Evolutionary conservation across 1,140 invertebrate species (phyloP).

Genomic region (Aphelenchoides fujianensis): DNA sequence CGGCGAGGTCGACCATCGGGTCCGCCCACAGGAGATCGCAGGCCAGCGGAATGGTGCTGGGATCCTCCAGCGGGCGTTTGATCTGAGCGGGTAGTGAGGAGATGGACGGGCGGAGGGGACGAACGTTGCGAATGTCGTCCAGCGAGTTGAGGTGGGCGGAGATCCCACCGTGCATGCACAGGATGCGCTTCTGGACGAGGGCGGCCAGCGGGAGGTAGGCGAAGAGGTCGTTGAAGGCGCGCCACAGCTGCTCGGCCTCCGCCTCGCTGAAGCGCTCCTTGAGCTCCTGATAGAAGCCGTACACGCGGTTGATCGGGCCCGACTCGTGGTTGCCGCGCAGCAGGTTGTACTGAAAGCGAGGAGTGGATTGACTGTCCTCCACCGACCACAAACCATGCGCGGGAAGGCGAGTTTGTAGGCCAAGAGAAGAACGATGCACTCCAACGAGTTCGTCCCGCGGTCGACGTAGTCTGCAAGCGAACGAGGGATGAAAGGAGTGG

Average conservation of each 20-base stretch:
- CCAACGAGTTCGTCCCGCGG: constrained; percentile 75
- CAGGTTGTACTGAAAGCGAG: constrained; percentile 65
- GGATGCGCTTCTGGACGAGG: constrained; percentile 72
- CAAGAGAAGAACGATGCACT: constrained; percentile 69
- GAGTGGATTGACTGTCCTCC: constrained; percentile 26
- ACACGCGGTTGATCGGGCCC: constrained; percentile 67
- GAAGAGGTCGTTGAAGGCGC: constrained; percentile 67
- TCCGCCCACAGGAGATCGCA: constrained; percentile 66
- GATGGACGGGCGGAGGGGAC: constrained; percentile 67
- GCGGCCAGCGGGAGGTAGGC: constrained; percentile 68
- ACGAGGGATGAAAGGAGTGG: no score
- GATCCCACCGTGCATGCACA: constrained; percentile 73
- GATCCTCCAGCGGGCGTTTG: constrained; percentile 28
- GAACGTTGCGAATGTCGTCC: constrained; percentile 53
- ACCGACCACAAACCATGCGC: constrained; percentile 67
- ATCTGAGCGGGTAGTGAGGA: constrained; percentile 65
- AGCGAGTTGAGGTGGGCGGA: constrained; percentile 72
- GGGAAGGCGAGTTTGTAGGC: constrained; percentile 67
- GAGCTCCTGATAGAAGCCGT: constrained; percentile 66
- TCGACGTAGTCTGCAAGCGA: constrained; percentile 85
- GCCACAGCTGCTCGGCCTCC: constrained; percentile 63
- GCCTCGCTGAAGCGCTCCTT: constrained; percentile 65
- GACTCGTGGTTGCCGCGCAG: constrained; percentile 71
- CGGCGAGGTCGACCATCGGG: constrained; percentile 60
- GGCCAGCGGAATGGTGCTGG: constrained; percentile 15